Evolutionary conservation across 2,888 invertebrate species (phyloP).

Genomic region (Iphiclides podalirius): DNA sequence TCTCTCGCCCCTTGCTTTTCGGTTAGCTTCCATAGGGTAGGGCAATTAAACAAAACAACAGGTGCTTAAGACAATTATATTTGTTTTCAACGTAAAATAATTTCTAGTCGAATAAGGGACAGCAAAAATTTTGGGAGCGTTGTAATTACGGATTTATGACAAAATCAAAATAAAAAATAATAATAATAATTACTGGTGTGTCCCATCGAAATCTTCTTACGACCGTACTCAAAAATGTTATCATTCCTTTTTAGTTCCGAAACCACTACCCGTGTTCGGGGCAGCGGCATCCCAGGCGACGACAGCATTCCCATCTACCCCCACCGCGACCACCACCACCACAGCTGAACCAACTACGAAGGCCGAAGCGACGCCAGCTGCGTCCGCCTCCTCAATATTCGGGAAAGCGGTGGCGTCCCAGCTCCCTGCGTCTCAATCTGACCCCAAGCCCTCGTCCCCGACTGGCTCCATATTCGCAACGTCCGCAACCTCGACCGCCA

Average conservation of each 20-base stretch:
- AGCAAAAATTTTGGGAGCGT: no score
- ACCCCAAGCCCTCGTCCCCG: constrained; percentile 28
- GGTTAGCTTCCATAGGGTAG: no score
- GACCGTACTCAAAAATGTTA: no score
- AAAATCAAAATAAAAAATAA: no score
- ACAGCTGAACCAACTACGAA: constrained; percentile 30
- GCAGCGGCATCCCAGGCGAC: constrained; percentile 9
- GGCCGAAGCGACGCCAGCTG: constrained; percentile 30
- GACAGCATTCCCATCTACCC: constrained; percentile 17
- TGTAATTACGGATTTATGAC: no score
- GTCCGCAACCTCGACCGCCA: constrained; percentile 28
- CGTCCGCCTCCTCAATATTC: constrained; percentile 45
- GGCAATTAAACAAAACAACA: no score
- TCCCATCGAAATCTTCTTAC: no score
- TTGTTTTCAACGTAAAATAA: no score
- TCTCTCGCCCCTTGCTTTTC: no score
- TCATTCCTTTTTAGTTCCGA: constrained; percentile 8
- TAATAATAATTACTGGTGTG: no score
- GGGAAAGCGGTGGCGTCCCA: constrained; percentile 41
- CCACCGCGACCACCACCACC: neutral
- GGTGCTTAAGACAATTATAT: no score
- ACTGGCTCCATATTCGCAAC: constrained; percentile 38
- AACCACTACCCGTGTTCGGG: constrained; percentile 25
- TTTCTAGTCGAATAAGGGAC: no score
- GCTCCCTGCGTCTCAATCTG: constrained; percentile 10